phyloP scores from a whole-genome alignment of 1,140 invertebrate species.

The Triops longicaudatus region DNA sequence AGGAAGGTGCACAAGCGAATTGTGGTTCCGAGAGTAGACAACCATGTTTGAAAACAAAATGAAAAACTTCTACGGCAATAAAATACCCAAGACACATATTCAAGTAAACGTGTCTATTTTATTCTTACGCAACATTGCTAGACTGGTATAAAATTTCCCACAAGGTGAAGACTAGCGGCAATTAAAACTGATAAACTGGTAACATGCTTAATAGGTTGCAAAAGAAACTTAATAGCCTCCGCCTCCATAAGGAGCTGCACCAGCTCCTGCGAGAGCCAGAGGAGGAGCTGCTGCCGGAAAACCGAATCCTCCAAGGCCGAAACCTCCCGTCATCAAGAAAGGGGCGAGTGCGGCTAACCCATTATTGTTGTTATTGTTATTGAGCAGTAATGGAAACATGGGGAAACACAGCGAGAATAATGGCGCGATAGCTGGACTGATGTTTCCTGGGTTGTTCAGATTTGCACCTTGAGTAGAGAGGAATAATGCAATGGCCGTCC shows the following conservation, averaged over 20 bases:
- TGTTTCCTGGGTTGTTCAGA: not conserved
- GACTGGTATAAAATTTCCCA: not conserved
- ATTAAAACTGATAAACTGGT: not conserved
- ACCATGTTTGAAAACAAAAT: no score
- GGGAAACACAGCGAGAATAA: not conserved
- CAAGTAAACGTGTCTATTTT: not conserved
- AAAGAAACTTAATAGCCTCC: not conserved
- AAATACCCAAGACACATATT: no score
- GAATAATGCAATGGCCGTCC: not conserved
- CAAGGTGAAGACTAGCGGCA: not conserved
- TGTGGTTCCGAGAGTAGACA: no score
- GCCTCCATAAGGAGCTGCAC: not conserved
- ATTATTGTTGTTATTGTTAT: not conserved
- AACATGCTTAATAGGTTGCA: not conserved
- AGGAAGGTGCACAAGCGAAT: no score
- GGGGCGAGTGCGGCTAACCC: not conserved
- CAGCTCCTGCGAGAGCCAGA: not conserved
- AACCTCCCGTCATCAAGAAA: not conserved
- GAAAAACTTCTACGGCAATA: no score
- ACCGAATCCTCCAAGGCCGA: not conserved
- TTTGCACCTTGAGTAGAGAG: not conserved
- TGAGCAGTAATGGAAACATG: not conserved
- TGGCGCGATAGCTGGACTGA: not conserved
- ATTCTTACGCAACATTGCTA: not conserved
- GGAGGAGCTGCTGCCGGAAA: no score